Percentiles rank a stretch among this genome's conserved stretches.
phyloP scores from a whole-genome alignment of 1,140 invertebrate species.

The Dendrolimus kikuchii region DNA sequence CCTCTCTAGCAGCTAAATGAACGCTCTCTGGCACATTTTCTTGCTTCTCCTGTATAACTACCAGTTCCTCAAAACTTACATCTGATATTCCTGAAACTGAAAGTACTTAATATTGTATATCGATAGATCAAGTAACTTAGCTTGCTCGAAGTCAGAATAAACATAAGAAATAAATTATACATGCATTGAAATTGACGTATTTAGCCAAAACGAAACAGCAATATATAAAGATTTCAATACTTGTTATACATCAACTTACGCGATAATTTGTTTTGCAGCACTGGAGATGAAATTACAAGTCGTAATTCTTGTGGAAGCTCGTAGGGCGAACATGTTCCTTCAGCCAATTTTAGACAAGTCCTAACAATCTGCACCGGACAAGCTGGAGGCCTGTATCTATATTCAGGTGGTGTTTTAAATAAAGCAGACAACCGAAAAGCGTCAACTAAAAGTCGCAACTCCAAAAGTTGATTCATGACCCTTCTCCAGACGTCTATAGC shows the following conservation, averaged over 20 bases:
- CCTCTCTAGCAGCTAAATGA: slow-evolving; percentile 50
- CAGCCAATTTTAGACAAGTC: slow-evolving; percentile 54
- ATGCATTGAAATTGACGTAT: too few species aligned
- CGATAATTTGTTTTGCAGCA: slow-evolving; percentile 49
- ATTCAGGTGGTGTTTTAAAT: slow-evolving; percentile 44
- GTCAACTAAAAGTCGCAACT: slow-evolving; percentile 48
- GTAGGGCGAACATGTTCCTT: slow-evolving; percentile 53
- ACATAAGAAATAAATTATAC: too few species aligned
- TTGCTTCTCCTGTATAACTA: slow-evolving; percentile 59
- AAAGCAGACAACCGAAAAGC: slow-evolving; percentile 54
- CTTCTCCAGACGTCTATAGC: slow-evolving; percentile 45
- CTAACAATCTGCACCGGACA: slow-evolving; percentile 55
- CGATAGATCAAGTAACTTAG: not conserved
- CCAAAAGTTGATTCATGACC: slow-evolving; percentile 42
- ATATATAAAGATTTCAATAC: too few species aligned
- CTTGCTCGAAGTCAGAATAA: too few species aligned
- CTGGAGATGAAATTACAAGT: slow-evolving; percentile 51
- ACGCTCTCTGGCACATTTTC: slow-evolving; percentile 33
- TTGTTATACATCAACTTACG: slow-evolving; percentile 21
- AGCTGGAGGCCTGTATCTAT: slow-evolving; percentile 32
- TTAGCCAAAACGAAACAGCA: too few species aligned
- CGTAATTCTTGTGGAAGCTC: slow-evolving; percentile 58
- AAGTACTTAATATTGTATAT: slow-evolving; percentile 3
- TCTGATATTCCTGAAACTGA: slow-evolving; percentile 58
- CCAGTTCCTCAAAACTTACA: slow-evolving; percentile 62